These are phyloP conservation scores for Malurus cyaneus DNA, from an alignment of 2,113 vertebrate species.

Conservation along the genomic window DNA sequence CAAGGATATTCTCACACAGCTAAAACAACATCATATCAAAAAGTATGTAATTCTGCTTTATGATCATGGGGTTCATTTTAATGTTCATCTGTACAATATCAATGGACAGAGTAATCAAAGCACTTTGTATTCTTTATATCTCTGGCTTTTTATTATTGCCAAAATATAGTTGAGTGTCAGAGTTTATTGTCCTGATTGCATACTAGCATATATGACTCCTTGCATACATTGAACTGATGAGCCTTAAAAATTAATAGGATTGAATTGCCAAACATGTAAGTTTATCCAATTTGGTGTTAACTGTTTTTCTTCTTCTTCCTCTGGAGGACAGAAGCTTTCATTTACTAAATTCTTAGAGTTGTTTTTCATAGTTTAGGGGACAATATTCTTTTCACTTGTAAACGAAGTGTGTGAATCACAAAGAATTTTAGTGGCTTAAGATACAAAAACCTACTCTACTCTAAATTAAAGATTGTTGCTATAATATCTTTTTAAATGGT, in stretches of 20 bases:
- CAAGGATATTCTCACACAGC: constrained; percentile 85
- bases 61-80: background rate
- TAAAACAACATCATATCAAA: constrained; percentile 84
- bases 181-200: background rate
- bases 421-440: background rate
- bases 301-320: background rate
- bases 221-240: background rate
- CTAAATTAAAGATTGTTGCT: background rate
- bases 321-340: background rate
- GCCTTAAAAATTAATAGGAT: background rate
- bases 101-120: background rate
- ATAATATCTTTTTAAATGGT: background rate
- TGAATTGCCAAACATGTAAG: background rate
- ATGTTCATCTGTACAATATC: background rate
- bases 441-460: background rate
- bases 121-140: background rate
- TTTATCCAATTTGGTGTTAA: background rate
- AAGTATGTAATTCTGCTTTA: constrained; percentile 72
- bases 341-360: background rate
- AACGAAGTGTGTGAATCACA: background rate
- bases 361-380: background rate
- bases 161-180: background rate
- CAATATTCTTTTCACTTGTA: background rate
- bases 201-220: background rate
- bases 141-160: background rate